Base-by-base conservation (phyloP, 2,797 vertebrate genomes). In the Fistularia tabacaria region DNA sequence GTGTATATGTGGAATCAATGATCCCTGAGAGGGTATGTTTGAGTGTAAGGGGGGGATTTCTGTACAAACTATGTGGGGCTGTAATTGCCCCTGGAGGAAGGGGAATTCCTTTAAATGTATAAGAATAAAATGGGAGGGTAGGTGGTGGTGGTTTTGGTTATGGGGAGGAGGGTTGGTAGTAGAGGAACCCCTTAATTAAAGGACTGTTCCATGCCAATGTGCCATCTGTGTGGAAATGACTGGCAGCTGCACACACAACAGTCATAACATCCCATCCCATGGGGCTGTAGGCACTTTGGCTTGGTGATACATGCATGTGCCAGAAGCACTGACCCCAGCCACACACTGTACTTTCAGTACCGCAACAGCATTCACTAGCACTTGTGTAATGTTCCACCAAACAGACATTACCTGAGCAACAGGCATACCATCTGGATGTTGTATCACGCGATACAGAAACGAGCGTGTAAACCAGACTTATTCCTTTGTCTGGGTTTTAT, bases 111-210 rank as follows among this genome's bases (percentile, higher is more conserved):
- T 75, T 67, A 76, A 83, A 81, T 74, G 64, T 78, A 85, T 63
- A 68, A 69, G 59, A 77, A 67, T 57, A 49, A 69, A 49, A 54
- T 13, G 44, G 61, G 58, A 57, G 65, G 62, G 64, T 50, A 54
- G 67, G 51, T 69, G 61, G 64, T 50, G 70, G 78, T 75, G 76
- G 72, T 68, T 74, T 67, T 64, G 52, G 71, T 54, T 46, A 48
- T 36, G 64, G 52, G 61, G 62, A 54, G 74, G 69, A 58, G 64
- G 65, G 50, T 1, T 64, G 74, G 60, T 74, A 62, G 64, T 51
- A 53, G 71, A 87, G 83, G 80, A 88, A 88, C 77, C 87, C 80
- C 80, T 84, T 87, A 70, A 90, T 91, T 90, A 89, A 71, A 62
- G 68, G 77, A 82, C 74, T 79, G 76, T 82, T 87, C 76, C 74